Conservation (phyloP, 2,113 vertebrate species). For the Varanus salvator region DNA sequence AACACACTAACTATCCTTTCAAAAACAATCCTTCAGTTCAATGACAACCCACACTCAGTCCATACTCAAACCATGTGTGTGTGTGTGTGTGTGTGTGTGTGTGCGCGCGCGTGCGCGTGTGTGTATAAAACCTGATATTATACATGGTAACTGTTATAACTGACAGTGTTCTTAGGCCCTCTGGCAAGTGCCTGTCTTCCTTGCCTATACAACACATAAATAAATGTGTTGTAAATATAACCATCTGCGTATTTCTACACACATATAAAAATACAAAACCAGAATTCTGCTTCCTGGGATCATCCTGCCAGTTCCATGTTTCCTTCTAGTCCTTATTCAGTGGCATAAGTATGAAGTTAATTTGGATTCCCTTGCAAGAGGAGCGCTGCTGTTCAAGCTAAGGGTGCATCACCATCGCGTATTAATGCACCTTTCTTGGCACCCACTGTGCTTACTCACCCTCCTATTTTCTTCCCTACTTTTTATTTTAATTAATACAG, state of each 20-base stretch:
- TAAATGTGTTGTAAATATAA: background rate
- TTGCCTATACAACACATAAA: background rate
- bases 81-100: too few relatives aligned
- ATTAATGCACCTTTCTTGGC: too few relatives aligned
- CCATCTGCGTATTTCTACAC: background rate
- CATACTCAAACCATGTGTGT: too few relatives aligned
- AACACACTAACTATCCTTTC: too few relatives aligned
- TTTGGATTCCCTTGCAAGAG: background rate
- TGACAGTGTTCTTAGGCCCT: background rate
- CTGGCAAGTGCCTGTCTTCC: background rate
- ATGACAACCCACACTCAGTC: too few relatives aligned
- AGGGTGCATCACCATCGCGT: background rate
- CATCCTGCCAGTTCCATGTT: background rate
- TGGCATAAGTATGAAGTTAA: background rate
- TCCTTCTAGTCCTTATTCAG: slow-evolving; percentile 1
- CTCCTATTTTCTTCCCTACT: too few relatives aligned
- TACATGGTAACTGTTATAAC: background rate
- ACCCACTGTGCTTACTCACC: too few relatives aligned
- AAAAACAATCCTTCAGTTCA: too few relatives aligned
- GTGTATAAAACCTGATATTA: background rate
- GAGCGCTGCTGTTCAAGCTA: background rate
- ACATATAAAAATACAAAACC: background rate
- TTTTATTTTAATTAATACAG: too few relatives aligned
- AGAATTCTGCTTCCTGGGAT: background rate
- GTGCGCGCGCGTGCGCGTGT: too few relatives aligned